phyloP scores from a whole-genome alignment of 2,113 vertebrate species.

The Gymnogyps californianus region DNA sequence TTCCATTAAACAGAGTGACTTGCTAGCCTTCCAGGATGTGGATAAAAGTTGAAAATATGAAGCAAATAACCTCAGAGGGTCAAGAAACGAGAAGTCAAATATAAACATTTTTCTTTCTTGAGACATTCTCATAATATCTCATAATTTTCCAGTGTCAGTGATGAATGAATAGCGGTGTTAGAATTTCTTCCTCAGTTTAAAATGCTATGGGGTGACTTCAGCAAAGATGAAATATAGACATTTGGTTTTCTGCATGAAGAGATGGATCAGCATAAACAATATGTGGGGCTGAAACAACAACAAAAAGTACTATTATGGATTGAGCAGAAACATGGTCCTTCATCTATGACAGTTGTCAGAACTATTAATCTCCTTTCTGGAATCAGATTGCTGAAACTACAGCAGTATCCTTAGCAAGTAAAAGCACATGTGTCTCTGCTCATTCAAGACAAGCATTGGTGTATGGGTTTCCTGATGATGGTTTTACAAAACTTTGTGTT shows the following conservation, averaged over 20 bases:
- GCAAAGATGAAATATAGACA: not conserved
- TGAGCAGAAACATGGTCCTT: not conserved
- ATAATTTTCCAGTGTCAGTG: not conserved
- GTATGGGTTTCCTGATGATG: not conserved
- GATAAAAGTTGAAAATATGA: conserved; percentile 14
- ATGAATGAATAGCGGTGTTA: not conserved
- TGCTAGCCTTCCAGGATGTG: not conserved
- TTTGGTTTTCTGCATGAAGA: not conserved
- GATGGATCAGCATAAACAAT: not conserved
- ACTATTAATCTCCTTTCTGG: not conserved
- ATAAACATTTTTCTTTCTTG: conserved; percentile 48
- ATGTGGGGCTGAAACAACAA: not conserved
- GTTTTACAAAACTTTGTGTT: not conserved
- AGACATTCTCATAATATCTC: not conserved
- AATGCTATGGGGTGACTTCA: not conserved
- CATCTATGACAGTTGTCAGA: not conserved
- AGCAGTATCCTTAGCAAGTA: not conserved
- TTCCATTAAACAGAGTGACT: not conserved
- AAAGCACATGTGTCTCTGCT: not conserved
- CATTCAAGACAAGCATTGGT: not conserved
- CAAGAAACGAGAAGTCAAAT: not conserved
- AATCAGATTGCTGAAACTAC: not conserved
- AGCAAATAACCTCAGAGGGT: conserved; percentile 31
- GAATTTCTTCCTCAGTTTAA: not conserved
- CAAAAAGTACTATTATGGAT: not conserved